Base-by-base conservation (phyloP, 2,113 vertebrate genomes). In the Eurystomus gularis region DNA sequence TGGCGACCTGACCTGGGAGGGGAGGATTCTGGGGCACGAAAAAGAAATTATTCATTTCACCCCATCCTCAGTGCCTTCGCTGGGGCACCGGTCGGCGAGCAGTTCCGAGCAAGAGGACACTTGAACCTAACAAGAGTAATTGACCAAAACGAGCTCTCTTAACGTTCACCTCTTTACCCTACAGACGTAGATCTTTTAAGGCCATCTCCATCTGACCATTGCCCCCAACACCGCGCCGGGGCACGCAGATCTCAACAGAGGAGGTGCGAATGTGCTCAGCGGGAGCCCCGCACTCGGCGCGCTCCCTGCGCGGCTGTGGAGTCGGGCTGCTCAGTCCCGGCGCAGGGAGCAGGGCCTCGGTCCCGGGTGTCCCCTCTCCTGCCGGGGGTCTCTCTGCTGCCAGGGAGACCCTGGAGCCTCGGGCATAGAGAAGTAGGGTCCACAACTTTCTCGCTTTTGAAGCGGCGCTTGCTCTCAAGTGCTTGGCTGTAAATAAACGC, bases 401-500 rank as follows among this genome's bases (percentile, higher is more conserved):
- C 7, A 0, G 23, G 35, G 40, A 8, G 10, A 26, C 10, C 15
- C 14, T 12, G 39, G 26, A 9, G 4, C 17, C 39, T 60, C 23
- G 19, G 29, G 21, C 61, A 37, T 1, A 28, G 37, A 10, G 21
- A 42, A 73, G 17, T 0, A 46, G 51, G 81, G 37, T 25, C 40
- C 82, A 21, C 29, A 83, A 9, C 40, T 88, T 80, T 13, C 8
- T 33, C 19, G 23, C 55, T 60, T 73, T 51, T 13, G 42, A 49
- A 91, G 48, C 17, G 33, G n/a, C 48, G 57, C 71, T 82, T 40
- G 26, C 62, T 89, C n/a, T 87, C 39, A 8, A 75, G 86, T 16
- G 72, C 90, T 83, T 60, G 89, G 61, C 77, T 60, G 89, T 87
- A 84, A 88, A 90, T 87, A 96, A 79, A 55, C 9, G 40, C 84